Conservation (phyloP, 2,113 vertebrate genomes). For the Cinclus cinclus region DNA sequence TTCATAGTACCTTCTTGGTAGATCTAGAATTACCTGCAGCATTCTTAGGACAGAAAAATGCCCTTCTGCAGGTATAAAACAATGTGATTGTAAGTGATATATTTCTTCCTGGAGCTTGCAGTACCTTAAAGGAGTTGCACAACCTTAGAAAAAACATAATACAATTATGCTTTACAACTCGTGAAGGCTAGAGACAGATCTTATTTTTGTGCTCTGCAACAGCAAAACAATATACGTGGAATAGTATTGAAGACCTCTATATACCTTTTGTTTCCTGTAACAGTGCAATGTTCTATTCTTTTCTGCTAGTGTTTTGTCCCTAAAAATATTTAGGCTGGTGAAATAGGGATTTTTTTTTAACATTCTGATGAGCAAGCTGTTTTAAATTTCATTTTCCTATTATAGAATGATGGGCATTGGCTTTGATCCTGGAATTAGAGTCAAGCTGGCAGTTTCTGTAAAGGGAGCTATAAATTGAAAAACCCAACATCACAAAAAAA, state of each 20-base stretch:
- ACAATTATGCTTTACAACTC: background rate
- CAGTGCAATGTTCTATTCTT: background rate
- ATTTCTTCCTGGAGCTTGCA: background rate
- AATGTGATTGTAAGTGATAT: background rate
- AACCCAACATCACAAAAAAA: background rate
- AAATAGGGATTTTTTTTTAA: slow-evolving; percentile 15
- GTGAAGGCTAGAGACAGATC: background rate
- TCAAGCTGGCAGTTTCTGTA: slow-evolving; percentile 28
- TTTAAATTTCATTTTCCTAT: slow-evolving; percentile 39
- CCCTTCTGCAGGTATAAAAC: background rate
- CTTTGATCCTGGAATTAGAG: slow-evolving; percentile 38
- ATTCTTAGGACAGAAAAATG: background rate
- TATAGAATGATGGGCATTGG: slow-evolving; percentile 28
- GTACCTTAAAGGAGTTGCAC: background rate
- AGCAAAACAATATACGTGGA: background rate
- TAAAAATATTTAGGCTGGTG: background rate
- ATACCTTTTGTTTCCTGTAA: background rate
- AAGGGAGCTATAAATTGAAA: background rate
- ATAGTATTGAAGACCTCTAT: background rate
- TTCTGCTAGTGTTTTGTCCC: background rate
- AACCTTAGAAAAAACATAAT: background rate
- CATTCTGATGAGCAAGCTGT: background rate
- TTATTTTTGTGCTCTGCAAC: background rate
- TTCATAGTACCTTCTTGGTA: background rate
- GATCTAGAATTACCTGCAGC: background rate